A percentile compares a stretch with the other conserved stretches of the same genome.
Evolutionary conservation across 2,888 invertebrate genomes (phyloP).

Genomic region (Caenorhabditis afra): DNA sequence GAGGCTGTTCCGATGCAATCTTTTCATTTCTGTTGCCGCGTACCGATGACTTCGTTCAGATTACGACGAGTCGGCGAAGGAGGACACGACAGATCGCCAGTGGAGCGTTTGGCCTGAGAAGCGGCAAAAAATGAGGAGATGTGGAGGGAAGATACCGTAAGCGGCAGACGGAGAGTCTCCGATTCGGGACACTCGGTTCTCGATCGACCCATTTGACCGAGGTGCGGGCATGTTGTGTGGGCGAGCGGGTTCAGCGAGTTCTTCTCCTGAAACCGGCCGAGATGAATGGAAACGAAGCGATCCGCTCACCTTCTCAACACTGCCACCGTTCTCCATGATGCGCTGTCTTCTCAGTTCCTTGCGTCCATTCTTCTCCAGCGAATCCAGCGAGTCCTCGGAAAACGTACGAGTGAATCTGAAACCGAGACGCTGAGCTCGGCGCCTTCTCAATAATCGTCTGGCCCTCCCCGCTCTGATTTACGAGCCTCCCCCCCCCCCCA

Average conservation of each 20-base stretch:
- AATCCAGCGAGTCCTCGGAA: constrained; percentile 70
- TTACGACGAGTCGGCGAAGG: constrained; percentile 60
- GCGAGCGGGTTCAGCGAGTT: constrained; percentile 41
- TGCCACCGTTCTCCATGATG: constrained; percentile 59
- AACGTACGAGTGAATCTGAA: constrained; percentile 72
- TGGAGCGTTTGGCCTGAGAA: constrained; percentile 46
- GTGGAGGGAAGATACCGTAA: constrained; percentile 33
- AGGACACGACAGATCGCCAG: constrained; percentile 58
- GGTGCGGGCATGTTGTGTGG: constrained; percentile 61
- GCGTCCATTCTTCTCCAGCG: constrained; percentile 66
- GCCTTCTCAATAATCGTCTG: constrained; percentile 9
- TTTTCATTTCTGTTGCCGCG: no score
- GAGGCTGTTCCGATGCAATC: no score
- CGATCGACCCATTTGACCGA: constrained; percentile 71
- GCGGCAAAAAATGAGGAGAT: constrained; percentile 18
- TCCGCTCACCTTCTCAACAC: constrained; percentile 29
- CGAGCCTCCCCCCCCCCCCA: constrained; percentile 21
- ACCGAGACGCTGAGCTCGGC: not conserved
- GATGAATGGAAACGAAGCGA: not conserved
- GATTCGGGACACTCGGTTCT: constrained; percentile 66
- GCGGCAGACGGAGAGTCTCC: constrained; percentile 51
- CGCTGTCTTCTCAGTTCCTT: constrained; percentile 66
- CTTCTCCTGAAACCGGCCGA: constrained; percentile 42
- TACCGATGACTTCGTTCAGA: constrained; percentile 56
- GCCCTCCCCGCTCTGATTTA: constrained; percentile 38